Base-by-base conservation (phyloP, 2,797 vertebrate genomes). In the Clarias pachynema region DNA sequence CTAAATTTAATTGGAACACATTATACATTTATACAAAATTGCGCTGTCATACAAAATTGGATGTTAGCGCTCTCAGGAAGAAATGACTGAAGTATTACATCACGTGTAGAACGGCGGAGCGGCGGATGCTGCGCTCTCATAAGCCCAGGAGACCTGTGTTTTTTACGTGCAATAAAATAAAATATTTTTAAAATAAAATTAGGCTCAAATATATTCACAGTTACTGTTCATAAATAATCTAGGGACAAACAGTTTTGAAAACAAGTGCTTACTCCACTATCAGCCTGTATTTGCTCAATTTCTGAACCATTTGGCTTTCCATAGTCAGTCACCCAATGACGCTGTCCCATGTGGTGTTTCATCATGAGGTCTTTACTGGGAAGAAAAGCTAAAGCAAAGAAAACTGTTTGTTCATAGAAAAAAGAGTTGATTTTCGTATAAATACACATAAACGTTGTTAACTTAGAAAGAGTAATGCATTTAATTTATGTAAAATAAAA, bases 271-370 rank as follows among this genome's bases (percentile, higher is more conserved):
- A 4, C 22, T 2, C 37, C 24, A 26, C 15, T 9, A 16, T 0
- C 22, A n/a, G 69, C 10, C 22, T 14, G 0, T 29, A 53, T 80
- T 53, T 80, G n/a, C 4, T 9, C 12, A 0, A 65, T 29, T 29
- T 80, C 20, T 65, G 79, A 12, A 29, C 26, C 26, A 3, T 49
- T 66, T 53, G 79, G 62, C 40, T 80, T 66, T 63, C 9, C 60
- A 80, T 49, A 65, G 8, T 22, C 7, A 49, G 60, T 49, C 37
- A 80, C 14, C 14, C 60, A 44, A 3, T 80, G 78, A 80, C 78
- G 78, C 60, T 49, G 34, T 65, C 15, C 78, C 78, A 65, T 65
- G 78, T 80, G 78, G 57, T 29, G 60, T 80, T 80, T 49, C 29
- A 2, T 10, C n/a, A 20, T 5, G n/a, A 65, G 29, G n/a, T 26